phyloP scores from a whole-genome alignment of 1,140 invertebrate species.

The Cyrtorhinus lividipennis region DNA sequence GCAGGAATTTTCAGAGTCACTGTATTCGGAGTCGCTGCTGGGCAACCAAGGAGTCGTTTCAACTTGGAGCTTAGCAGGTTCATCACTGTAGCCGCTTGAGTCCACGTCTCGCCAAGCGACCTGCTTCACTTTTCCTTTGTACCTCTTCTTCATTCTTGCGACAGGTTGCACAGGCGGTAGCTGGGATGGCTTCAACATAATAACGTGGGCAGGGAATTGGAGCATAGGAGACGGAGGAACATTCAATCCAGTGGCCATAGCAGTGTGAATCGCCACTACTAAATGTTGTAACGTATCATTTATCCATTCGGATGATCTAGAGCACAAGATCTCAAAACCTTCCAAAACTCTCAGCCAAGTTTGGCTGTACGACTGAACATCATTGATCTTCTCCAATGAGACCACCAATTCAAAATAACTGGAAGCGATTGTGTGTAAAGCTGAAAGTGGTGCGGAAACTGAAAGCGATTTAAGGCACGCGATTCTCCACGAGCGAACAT shows the following conservation, averaged over 20 bases:
- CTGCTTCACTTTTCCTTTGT: conserved; percentile 6
- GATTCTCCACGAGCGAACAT: background rate
- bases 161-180: background rate
- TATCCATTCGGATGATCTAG: background rate
- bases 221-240: background rate
- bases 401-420: background rate
- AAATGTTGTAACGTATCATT: background rate
- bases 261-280: background rate
- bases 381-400: background rate
- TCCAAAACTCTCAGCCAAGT: background rate
- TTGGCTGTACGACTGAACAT: background rate
- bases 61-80: background rate
- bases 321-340: background rate
- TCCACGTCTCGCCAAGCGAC: conserved; percentile 10
- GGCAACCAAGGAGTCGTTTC: background rate
- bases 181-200: background rate
- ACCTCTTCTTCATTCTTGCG: conserved; percentile 4
- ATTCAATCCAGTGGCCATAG: background rate
- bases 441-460: background rate
- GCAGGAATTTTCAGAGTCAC: conserved; percentile 16
- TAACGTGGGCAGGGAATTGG: background rate
- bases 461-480: background rate
- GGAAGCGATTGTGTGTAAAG: background rate
- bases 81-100: background rate
- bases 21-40: conserved; percentile 19